Percentiles rank a stretch among this genome's conserved stretches.
phyloP scores from a whole-genome alignment of 2,888 invertebrate genomes.

The Lasiommata megera region DNA sequence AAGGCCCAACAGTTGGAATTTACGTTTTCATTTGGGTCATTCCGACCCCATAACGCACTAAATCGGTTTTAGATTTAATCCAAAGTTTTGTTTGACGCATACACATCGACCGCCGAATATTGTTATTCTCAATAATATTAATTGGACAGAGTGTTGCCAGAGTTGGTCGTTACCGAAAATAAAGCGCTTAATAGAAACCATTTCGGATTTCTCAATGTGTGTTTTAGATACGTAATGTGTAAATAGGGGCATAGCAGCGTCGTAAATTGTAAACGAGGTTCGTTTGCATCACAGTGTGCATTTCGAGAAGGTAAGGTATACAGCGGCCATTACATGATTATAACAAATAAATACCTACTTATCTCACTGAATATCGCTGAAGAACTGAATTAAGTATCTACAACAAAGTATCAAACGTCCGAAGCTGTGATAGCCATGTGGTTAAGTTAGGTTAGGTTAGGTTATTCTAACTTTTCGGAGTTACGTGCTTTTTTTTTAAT shows the following conservation, averaged over 20 bases:
- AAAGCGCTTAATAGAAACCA: constrained; percentile 29
- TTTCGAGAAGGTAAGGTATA: background rate
- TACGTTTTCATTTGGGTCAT: background rate
- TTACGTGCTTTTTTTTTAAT: too few relatives aligned
- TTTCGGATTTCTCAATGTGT: constrained; percentile 26
- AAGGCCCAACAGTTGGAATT: background rate
- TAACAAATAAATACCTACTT: too few relatives aligned
- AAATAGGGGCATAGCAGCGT: constrained; percentile 14
- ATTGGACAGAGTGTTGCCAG: constrained; percentile 16
- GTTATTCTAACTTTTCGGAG: too few relatives aligned
- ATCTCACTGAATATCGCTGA: too few relatives aligned
- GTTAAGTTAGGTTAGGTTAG: too few relatives aligned
- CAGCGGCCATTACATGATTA: background rate
- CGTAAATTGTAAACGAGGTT: background rate
- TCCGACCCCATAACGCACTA: background rate
- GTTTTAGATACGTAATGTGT: constrained; percentile 10
- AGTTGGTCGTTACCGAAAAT: constrained; percentile 20
- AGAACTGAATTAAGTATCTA: too few relatives aligned
- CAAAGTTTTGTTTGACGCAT: constrained; percentile 13
- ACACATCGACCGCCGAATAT: constrained; percentile 6
- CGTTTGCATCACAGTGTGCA: constrained; percentile 12
- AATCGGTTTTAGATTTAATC: background rate
- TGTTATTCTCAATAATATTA: constrained; percentile 29
- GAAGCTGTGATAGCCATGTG: too few relatives aligned
- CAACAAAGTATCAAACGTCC: too few relatives aligned